Conservation (phyloP, 2,113 vertebrate genomes). For the Hypomesus transpacificus region DNA sequence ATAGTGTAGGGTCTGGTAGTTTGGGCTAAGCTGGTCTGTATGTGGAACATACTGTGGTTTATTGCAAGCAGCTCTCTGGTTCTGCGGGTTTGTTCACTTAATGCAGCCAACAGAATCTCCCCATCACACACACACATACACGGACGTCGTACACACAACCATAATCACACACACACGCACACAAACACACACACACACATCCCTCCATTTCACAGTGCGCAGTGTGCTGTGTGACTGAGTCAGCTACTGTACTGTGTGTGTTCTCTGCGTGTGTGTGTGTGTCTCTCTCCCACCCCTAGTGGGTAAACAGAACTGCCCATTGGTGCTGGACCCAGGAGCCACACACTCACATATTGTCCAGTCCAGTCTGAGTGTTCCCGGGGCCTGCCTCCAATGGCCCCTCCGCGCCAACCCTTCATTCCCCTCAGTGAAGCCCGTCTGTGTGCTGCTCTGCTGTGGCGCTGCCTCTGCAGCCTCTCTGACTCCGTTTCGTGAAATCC, state of each 20-base stretch:
- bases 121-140: slow-evolving; percentile 6
- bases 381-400: slow-evolving; percentile 41
- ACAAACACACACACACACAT: neutral
- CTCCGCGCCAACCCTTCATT: slow-evolving; percentile 67
- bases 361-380: slow-evolving; percentile 47
- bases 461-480: slow-evolving; percentile 37
- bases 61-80: slow-evolving; percentile 10
- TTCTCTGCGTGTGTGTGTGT: neutral
- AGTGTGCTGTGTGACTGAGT: slow-evolving; percentile 36
- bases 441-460: slow-evolving; percentile 40
- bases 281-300: slow-evolving; percentile 16
- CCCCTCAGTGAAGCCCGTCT: slow-evolving; percentile 50
- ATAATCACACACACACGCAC: neutral
- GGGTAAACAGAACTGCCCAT: slow-evolving; percentile 54
- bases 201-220: slow-evolving; percentile 31
- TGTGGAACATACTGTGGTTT: slow-evolving; percentile 4
- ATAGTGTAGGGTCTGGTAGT: neutral
- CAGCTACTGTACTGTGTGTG: slow-evolving; percentile 36
- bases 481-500: slow-evolving; percentile 33
- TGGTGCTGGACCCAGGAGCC: slow-evolving; percentile 45
- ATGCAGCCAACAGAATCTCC: neutral
- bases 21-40: slow-evolving; percentile 8
- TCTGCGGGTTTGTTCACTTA: slow-evolving; percentile 12
- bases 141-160: neutral
- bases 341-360: slow-evolving; percentile 62